Evolutionary conservation across 2,113 vertebrate species (phyloP).

Genomic region (zebrafish (Danio rerio)): DNA sequence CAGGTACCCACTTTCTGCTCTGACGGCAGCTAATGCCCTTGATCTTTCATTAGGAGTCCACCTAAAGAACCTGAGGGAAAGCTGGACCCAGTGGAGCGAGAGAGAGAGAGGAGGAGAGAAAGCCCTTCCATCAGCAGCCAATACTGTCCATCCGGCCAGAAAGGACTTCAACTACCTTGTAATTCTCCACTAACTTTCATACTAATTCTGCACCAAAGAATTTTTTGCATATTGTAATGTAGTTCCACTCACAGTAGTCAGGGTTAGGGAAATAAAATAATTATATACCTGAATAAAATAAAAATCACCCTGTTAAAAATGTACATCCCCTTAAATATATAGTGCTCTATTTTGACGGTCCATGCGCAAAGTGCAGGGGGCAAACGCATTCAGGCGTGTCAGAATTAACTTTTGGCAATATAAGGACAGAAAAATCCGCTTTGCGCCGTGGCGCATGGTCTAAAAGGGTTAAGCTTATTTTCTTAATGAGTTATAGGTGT

Average conservation of each 20-base stretch:
- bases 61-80: conserved; percentile 60
- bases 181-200: conserved; percentile 7
- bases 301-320: too few species aligned
- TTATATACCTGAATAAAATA: too few species aligned
- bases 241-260: not conserved
- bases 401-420: too few species aligned
- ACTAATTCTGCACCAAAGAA: not conserved
- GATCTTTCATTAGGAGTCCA: conserved; percentile 67
- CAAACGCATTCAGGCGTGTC: too few species aligned
- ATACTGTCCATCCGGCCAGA: conserved; percentile 1
- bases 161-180: conserved; percentile 2
- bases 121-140: conserved; percentile 17
- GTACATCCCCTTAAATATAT: too few species aligned
- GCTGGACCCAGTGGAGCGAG: conserved; percentile 42
- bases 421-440: too few species aligned
- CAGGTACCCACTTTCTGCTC: conserved; percentile 58
- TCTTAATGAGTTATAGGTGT: too few species aligned
- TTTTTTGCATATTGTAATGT: not conserved
- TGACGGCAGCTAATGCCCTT: conserved; percentile 59
- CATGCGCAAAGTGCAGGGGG: too few species aligned
- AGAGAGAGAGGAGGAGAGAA: conserved; percentile 9
- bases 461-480: too few species aligned
- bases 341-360: too few species aligned
- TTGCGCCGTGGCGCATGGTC: too few species aligned
- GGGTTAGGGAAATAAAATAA: too few species aligned